Base-by-base conservation (phyloP, 2,113 vertebrate genomes). In the Drymodes brunneopygia region DNA sequence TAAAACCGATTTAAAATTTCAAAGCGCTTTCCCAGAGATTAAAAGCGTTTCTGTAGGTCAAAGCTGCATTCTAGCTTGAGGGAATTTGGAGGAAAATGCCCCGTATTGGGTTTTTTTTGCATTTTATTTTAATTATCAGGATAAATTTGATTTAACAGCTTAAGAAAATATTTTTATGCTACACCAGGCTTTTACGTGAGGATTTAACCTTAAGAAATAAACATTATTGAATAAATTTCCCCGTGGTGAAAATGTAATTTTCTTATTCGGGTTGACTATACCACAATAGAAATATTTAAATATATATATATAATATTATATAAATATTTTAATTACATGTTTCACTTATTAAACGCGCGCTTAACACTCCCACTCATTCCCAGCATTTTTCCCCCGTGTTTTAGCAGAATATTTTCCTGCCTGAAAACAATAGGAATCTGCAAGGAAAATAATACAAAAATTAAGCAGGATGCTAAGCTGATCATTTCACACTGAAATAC, bases 301-400 rank as follows among this genome's bases (percentile, higher is more conserved):
- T 7, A 11, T 2, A 40, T 7, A 11, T 2, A 22, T 13, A 28
- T 8, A 31, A 74, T 9, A 40, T 9, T 25, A 77, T 9, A 42
- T 14, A 45, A 60, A 44, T 36, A 66, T 56, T 74, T 66, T 27
- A 64, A 64, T 33, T 7, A 31, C 3, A 31, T 5, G 2, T 35
- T 56, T 74, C 53, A 11, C 14, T 60, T 42, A 64, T 44, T 74
- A 85, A 94, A 60, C 7, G 3, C 21, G 14, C 42, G 12, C 22
- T 84, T 67, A 60, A 51, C 19, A 1, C 8, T 13, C 17, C 3
- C 7, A 4, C 22, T 73, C n/a, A 17, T 40, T 53, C 45, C 22
- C 20, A 64, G 17, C 12, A 10, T 80, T 69, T 67, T 27, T 1
- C 0, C 0, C 6, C 6, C 9, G 6, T 6, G 19, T 23, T 86